A percentile compares a stretch with the other conserved stretches of the same genome.
phyloP scores from a whole-genome alignment of 1,140 invertebrate genomes.

The Agrypnia vestita region DNA sequence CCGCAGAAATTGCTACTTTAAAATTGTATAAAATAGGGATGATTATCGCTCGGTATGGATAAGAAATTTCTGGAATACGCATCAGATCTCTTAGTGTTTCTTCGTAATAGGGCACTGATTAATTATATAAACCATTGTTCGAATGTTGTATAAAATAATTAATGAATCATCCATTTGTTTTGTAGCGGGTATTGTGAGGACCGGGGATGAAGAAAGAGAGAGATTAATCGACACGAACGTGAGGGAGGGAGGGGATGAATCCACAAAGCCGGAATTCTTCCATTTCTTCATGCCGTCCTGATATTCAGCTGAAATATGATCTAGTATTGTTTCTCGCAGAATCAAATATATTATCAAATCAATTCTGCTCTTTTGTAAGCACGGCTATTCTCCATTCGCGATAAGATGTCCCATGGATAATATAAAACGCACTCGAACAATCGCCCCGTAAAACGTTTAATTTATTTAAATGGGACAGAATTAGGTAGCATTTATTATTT shows the following conservation, averaged over 20 bases:
- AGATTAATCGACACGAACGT: constrained; percentile 60
- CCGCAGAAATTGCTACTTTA: not conserved
- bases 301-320: constrained; percentile 30
- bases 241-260: constrained; percentile 30
- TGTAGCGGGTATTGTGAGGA: constrained; percentile 56
- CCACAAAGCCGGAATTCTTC: constrained; percentile 11
- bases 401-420: no score
- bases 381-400: no score
- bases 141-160: constrained; percentile 62
- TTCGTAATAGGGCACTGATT: constrained; percentile 55
- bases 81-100: constrained; percentile 54
- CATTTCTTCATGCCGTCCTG: constrained; percentile 4
- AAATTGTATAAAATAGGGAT: not conserved
- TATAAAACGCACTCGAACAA: no score
- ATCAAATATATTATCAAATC: no score
- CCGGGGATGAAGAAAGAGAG: constrained; percentile 47
- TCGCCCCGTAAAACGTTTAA: no score
- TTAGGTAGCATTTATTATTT: no score
- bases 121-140: constrained; percentile 62
- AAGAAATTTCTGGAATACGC: constrained; percentile 28
- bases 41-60: constrained; percentile 4
- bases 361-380: no score
- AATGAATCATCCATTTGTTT: constrained; percentile 61
- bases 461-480: no score
- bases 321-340: constrained; percentile 12